Evolutionary conservation across 2,888 invertebrate genomes (phyloP), one percentile per base, ranked within the genome.

Genomic region (Agonopterix heracliana): DNA sequence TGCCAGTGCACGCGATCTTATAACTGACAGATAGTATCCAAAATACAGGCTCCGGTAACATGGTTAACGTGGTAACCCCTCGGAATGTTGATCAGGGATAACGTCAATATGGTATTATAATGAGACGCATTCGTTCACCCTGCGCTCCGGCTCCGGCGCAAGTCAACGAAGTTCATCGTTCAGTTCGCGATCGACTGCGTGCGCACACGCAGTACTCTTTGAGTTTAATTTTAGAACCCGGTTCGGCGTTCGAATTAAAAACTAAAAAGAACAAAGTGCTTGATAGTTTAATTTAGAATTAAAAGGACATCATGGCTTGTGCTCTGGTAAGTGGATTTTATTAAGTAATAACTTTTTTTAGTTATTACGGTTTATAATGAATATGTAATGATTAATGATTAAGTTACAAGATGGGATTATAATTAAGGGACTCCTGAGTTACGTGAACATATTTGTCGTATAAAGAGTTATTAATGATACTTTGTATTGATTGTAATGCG

Each of bases 231-330:
- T 63, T 66, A 60, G 57, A 63, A 59, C 57, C 58, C 61, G 64
- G 60, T 54, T 55, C 59, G 52, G 45, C 44, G 50, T 54, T 54
- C 59, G 55, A 59, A 56, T 54, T 58, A 57, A 61, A 67, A 67
- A 69, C 57, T 61, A 71, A 74, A 71, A 78, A 55, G 73, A 78
- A 73, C 64, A 75, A 74, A 66, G 81, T 78, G 77, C 67, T 69
- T 71, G 71, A 69, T 78, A 74, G 73, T 79, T 79, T 74, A 73
- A 81, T 74, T 79, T 81, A 75, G 74, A 80, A 74, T 64, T 73
- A 71, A 75, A 69, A 71, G 65, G 63, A 69, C 73, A 70, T 67
- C 69, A 81, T 81, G 80, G 73, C 78, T 60, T 63, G 26, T 74
- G 55, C 60, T 66, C 49, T 64, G 61, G 87, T 87, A 61, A 85